A percentile compares a stretch with the other conserved stretches of the same genome.
Conservation (phyloP, 1,140 invertebrate species). For the Acromyrmex echinatior region DNA sequence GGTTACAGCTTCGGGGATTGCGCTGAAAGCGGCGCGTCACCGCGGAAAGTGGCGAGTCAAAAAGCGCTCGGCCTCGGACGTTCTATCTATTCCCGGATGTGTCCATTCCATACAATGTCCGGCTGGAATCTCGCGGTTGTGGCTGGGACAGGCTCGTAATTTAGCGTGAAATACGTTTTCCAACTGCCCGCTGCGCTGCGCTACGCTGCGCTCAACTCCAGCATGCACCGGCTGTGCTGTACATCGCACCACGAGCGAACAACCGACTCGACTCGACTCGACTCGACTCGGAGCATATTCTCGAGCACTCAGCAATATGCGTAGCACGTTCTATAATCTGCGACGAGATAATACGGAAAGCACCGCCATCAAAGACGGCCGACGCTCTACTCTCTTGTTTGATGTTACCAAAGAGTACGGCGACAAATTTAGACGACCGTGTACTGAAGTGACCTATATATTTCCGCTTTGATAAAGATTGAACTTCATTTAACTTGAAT, state of each 20-base stretch:
- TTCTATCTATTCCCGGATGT: slow-evolving; percentile 57
- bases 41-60: slow-evolving; percentile 45
- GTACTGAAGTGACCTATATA: slow-evolving; percentile 15
- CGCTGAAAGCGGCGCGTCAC: neutral
- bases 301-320: slow-evolving; percentile 39
- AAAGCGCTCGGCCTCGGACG: slow-evolving; percentile 15
- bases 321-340: slow-evolving; percentile 54
- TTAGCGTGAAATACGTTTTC: slow-evolving; percentile 63
- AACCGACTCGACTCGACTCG: neutral
- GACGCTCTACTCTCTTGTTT: neutral
- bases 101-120: slow-evolving; percentile 62
- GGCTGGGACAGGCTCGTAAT: slow-evolving; percentile 59
- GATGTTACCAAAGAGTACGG: neutral
- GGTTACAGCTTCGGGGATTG: slow-evolving; percentile 4
- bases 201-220: neutral
- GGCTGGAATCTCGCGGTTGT: slow-evolving; percentile 56
- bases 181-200: slow-evolving; percentile 16
- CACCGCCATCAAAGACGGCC: slow-evolving; percentile 49
- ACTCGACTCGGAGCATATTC: neutral
- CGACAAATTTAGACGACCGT: slow-evolving; percentile 32
- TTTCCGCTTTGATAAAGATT: slow-evolving; percentile 39
- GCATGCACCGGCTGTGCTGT: neutral
- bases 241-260: neutral
- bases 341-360: slow-evolving; percentile 43
- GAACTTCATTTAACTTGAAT: slow-evolving; percentile 18